Evolutionary conservation across 2,888 invertebrate genomes (phyloP).

Genomic region (Odontocolon sp.): DNA sequence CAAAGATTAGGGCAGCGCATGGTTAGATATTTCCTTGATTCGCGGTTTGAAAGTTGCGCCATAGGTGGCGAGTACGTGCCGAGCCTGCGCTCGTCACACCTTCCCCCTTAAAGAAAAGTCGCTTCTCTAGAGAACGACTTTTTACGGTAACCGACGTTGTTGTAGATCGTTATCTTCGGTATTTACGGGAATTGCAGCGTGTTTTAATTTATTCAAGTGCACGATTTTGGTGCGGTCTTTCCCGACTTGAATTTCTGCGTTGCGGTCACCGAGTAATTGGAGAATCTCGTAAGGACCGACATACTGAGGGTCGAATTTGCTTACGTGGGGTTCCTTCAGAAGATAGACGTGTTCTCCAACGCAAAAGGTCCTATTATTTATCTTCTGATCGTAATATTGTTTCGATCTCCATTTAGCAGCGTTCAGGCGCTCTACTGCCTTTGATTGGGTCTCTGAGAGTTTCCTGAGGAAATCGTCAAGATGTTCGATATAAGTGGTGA

Average conservation of each 20-base stretch:
- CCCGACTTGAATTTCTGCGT: neutral
- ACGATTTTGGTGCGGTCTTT: neutral
- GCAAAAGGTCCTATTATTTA: neutral
- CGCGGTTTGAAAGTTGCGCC: no score
- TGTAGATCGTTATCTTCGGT: no score
- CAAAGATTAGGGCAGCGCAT: no score
- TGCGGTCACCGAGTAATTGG: neutral
- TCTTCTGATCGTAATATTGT: constrained; percentile 34
- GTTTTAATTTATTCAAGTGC: constrained; percentile 8
- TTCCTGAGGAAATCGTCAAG: neutral
- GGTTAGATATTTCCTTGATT: no score
- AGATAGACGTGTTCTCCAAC: no score
- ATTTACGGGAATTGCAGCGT: neutral
- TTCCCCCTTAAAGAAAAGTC: neutral
- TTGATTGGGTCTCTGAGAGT: neutral
- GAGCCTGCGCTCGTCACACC: no score
- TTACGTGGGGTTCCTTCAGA: constrained; percentile 3
- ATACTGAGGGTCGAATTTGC: constrained; percentile 32
- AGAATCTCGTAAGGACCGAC: constrained; percentile 15
- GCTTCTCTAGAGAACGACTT: constrained; percentile 2
- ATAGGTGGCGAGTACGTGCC: neutral
- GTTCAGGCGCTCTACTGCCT: neutral
- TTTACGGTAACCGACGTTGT: neutral
- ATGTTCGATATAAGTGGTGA: neutral
- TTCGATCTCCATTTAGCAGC: constrained; percentile 10